Base-by-base conservation (phyloP, 2,113 vertebrate genomes). In the Hoplias malabaricus region DNA sequence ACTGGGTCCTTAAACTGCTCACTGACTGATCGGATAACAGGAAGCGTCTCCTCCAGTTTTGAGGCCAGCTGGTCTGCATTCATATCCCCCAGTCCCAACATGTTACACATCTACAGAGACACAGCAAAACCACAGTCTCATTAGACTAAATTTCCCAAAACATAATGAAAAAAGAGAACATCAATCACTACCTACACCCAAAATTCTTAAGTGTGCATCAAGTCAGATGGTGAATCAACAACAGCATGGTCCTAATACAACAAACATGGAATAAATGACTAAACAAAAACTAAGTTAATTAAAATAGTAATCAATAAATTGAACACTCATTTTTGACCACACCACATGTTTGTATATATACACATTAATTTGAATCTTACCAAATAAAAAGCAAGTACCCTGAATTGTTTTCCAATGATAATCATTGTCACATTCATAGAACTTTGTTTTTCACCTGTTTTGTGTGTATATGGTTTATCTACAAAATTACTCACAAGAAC, bases 1-100 rank as follows among this genome's bases (percentile, higher is more conserved):
- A 96, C 96, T 27, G 95, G 96, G 78, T 98, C 96, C 85, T 98
- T 97, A 89, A 98, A 98, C 87, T 98, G 96, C 82, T 98, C 95
- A 0, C 96, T 98, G 88, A 98, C 96, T 0, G 96, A 98, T 77
- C 95, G 96, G 85, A 98, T 98, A 78, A 98, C 95, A 0, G 96
- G 96, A 36, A 98, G 89, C 0, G 96, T 98, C 89, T 98, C 96
- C 43, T 98, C 96, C 5, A 98, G 90, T 83, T 97, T 97, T 43
- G 96, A 98, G 0, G 96, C 96, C 78, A 98, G 87, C 77, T 98
- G 96, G 85, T 98, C 96, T 0, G 96, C 96, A 0, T 98, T 98
- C 96, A 98, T 98, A 85, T 98, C 96, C 0, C 96, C 95, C 59
- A 98, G 88, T 2, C 96, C 96, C 56, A 98, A 90, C 96, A 98